phyloP scores from a whole-genome alignment of 92 coral and sea anemone species.

The Heteractis magnifica region DNA sequence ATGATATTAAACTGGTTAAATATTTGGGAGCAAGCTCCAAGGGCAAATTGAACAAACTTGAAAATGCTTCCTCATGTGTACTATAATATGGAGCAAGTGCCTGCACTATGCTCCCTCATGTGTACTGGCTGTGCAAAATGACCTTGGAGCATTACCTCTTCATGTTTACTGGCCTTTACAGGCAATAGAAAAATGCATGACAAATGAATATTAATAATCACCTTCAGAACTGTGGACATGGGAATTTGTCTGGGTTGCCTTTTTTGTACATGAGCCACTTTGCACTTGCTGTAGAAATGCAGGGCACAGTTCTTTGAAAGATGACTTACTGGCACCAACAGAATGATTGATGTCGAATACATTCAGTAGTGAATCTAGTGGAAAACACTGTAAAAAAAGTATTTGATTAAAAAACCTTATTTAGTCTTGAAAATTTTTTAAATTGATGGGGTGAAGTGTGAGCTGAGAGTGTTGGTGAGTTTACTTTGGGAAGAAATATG shows the following conservation, averaged over 20 bases:
- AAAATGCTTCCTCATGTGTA: no score
- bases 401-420: background rate
- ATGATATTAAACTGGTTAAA: no score
- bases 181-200: background rate
- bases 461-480: no score
- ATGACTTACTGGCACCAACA: conserved; percentile 60
- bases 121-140: no score
- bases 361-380: conserved; percentile 69
- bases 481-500: no score
- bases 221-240: conserved; percentile 39
- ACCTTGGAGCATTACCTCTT: no score
- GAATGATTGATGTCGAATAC: conserved; percentile 69
- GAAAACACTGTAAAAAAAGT: conserved; percentile 70
- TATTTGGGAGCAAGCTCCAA: no score
- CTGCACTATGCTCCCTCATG: no score
- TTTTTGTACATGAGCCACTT: conserved; percentile 64
- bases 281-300: conserved; percentile 78
- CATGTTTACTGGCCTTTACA: no score
- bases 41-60: no score
- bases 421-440: background rate
- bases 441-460: no score
- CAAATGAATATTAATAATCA: conserved; percentile 1
- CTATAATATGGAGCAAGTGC: no score
- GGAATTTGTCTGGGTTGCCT: background rate
- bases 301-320: conserved; percentile 78